Percentiles rank a stretch among this genome's conserved stretches.
These are phyloP conservation scores for Dufourea novaeangliae DNA, from an alignment of 1,140 invertebrate genomes.

Conservation along the genomic window DNA sequence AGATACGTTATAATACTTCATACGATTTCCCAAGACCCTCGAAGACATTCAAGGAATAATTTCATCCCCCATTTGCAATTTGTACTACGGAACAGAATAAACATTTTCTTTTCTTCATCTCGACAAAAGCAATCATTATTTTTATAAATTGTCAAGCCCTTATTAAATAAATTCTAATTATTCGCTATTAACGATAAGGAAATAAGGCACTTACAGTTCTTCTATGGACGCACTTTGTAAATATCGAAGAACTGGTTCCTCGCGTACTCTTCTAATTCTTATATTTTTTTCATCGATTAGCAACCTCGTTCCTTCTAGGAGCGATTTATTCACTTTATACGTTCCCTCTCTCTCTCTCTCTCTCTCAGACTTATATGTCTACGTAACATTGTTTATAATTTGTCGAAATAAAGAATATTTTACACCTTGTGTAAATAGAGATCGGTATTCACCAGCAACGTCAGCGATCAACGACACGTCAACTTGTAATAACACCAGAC, in stretches of 20 bases:
- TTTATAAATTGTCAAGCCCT: conserved; percentile 1
- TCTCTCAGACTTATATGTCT: not conserved
- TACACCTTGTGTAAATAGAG: conserved; percentile 21
- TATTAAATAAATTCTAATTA: conserved; percentile 22
- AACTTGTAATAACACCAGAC: conserved; percentile 4
- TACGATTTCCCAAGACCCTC: conserved; percentile 10
- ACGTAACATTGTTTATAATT: conserved; percentile 5
- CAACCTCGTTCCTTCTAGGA: not conserved
- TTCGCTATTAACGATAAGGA: conserved; percentile 12
- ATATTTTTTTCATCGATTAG: not conserved
- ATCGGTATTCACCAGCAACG: conserved; percentile 30
- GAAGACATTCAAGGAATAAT: conserved; percentile 9
- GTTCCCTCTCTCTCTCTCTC: not conserved
- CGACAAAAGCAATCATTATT: not conserved
- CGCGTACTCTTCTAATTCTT: not conserved
- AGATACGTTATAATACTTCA: conserved; percentile 40
- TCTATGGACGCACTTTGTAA: not conserved
- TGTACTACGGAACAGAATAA: conserved; percentile 33
- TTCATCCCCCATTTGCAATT: not conserved
- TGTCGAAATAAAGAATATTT: conserved; percentile 30
- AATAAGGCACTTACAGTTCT: conserved; percentile 27
- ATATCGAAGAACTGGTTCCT: conserved; percentile 1
- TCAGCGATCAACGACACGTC: not conserved
- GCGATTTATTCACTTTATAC: no score
- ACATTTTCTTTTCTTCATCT: not conserved